phyloP scores from a whole-genome alignment of 1,140 invertebrate genomes.

The Carcinoscorpius rotundicauda region DNA sequence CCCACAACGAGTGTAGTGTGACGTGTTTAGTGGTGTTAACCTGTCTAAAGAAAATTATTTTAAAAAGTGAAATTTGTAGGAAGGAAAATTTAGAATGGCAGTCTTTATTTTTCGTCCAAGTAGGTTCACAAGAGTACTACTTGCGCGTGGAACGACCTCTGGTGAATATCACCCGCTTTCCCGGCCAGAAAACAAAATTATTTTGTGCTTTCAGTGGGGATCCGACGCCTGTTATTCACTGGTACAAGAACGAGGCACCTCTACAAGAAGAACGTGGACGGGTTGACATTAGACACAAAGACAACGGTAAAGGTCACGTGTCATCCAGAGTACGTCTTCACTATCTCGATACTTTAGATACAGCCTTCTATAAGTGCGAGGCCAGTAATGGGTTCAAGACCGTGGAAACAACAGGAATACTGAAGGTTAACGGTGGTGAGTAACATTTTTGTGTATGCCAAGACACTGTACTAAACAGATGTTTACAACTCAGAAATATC shows the following conservation, averaged over 20 bases:
- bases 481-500: no score
- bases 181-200: constrained; percentile 46
- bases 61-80: no score
- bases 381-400: constrained; percentile 45
- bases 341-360: constrained; percentile 49
- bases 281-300: constrained; percentile 37
- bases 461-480: no score
- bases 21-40: no score
- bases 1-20: no score
- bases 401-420: constrained; percentile 45
- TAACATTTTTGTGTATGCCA: no score
- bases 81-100: no score
- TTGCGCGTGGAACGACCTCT: constrained; percentile 12
- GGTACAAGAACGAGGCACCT: constrained; percentile 53
- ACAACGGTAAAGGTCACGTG: constrained; percentile 16
- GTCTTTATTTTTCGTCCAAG: no score
- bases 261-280: constrained; percentile 40
- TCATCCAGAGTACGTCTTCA: constrained; percentile 45
- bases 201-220: constrained; percentile 52
- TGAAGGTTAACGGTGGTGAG: constrained; percentile 42
- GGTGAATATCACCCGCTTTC: constrained; percentile 47
- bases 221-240: constrained; percentile 45
- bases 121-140: no score
- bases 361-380: constrained; percentile 55
- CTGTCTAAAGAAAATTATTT: no score